Conservation (phyloP, 2,797 vertebrate genomes). For the Bufotes viridis region DNA sequence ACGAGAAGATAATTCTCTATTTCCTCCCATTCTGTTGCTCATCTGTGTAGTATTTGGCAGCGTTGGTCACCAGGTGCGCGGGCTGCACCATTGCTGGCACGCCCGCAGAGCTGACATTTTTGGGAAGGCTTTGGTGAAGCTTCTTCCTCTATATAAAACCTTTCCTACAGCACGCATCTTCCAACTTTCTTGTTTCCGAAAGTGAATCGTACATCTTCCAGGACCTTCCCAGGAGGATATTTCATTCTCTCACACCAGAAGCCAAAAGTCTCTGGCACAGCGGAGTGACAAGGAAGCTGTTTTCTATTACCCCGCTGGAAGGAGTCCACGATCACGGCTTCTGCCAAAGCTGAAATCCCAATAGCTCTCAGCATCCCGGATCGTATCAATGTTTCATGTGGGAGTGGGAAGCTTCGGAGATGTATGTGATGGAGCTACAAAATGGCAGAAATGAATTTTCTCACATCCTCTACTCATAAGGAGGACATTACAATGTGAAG, state of each 20-base stretch:
- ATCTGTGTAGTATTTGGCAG: conserved; percentile 31
- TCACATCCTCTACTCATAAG: background rate
- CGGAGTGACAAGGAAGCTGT: conserved; percentile 58
- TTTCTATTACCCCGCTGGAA: conserved; percentile 52
- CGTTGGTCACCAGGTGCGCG: conserved; percentile 1
- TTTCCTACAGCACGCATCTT: conserved; percentile 13
- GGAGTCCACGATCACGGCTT: conserved; percentile 13
- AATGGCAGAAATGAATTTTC: background rate
- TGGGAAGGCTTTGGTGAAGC: background rate
- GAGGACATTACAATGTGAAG: background rate
- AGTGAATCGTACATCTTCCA: conserved; percentile 23
- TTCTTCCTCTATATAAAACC: background rate
- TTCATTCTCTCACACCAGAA: conserved; percentile 57
- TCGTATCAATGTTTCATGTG: conserved; percentile 41
- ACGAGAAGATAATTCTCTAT: conserved; percentile 16
- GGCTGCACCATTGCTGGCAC: background rate
- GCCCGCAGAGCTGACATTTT: background rate
- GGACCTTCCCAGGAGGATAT: conserved; percentile 29
- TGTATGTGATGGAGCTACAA: conserved; percentile 2
- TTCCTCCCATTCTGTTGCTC: background rate
- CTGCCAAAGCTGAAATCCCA: conserved; percentile 50
- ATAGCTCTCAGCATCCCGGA: conserved; percentile 34
- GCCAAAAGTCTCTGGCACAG: conserved; percentile 47
- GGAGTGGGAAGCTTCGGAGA: conserved; percentile 44
- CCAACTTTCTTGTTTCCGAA: conserved; percentile 30